Base-by-base conservation (phyloP, 2,888 invertebrate genomes). In the Atrina japonica region DNA sequence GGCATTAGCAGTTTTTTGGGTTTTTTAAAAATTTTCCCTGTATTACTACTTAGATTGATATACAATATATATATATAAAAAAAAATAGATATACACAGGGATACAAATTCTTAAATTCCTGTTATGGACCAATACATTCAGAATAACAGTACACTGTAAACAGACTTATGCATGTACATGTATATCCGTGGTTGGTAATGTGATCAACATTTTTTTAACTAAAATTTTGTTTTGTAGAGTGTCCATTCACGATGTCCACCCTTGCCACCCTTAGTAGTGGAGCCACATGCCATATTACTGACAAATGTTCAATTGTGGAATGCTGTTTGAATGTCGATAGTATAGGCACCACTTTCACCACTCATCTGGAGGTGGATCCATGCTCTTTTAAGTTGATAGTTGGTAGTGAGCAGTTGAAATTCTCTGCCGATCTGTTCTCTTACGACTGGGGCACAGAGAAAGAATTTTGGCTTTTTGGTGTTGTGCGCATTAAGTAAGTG, bases 401-500 rank as follows among this genome's bases (percentile, higher is more conserved):
- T 3, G 52, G 52, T 25, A 52, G 52, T 52, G 52, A 52, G 23
- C 18, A 52, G 23, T 25, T 52, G 11, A n/a, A 23, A 25, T 52
- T 52, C 52, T 23, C 14, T 25, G 25, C 21, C n/a, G 52, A 52
- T 23, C 9, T 52, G 6, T 52, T 52, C 23, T 11, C 18, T 3
- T 52, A 52, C 16, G 27, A 52, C 25, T 52, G 25, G 21, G 52
- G 52, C 9, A 52, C 16, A 23, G 27, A 52, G 21, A 25, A 23
- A 16, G 23, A 52, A 25, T 52, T 52, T 25, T 52, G 52, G 52
- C 27, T 52, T 23, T 52, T 52, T 52, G 52, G 52, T 23, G 52
- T 52, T 9, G 18, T 25, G 11, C 18, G 52, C n/a, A 52, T 52
- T 16, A 21, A 23, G 52, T 52, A 25, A 52, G 52, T 35, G 11